Percentiles rank a stretch among this genome's conserved stretches.
Evolutionary conservation across 2,113 vertebrate species (phyloP).

Genomic region (Enhydra lutris): DNA sequence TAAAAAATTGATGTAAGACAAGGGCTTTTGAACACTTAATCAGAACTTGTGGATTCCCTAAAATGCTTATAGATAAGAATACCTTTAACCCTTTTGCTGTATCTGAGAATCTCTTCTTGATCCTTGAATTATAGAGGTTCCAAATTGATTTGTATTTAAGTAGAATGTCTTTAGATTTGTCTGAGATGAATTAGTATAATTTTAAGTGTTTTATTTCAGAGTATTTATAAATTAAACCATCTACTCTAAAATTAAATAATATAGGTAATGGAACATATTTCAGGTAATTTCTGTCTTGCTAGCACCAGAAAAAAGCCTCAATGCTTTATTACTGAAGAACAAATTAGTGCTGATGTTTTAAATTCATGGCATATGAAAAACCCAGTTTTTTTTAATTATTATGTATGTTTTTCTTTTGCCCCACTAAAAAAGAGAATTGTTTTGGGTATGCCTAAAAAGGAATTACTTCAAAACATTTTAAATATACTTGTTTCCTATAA

Average conservation of each 20-base stretch:
- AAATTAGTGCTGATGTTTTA: not conserved
- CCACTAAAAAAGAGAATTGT: slow-evolving; percentile 51
- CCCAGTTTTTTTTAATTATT: slow-evolving; percentile 18
- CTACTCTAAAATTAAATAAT: slow-evolving; percentile 48
- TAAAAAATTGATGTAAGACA: not conserved
- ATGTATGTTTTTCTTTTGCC: slow-evolving; percentile 62
- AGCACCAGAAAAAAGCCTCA: not conserved
- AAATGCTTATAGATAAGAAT: slow-evolving; percentile 2
- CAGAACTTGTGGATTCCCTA: not conserved
- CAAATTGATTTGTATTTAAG: slow-evolving; percentile 45
- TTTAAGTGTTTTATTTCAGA: slow-evolving; percentile 45
- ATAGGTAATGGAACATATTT: not conserved
- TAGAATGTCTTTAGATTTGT: slow-evolving; percentile 50
- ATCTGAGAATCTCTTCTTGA: slow-evolving; percentile 24
- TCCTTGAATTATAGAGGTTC: slow-evolving; percentile 25
- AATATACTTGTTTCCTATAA: slow-evolving; percentile 64
- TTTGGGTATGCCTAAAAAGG: slow-evolving; percentile 57
- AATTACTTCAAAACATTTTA: slow-evolving; percentile 67
- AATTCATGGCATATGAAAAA: not conserved
- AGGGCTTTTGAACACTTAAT: not conserved
- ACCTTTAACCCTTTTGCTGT: slow-evolving; percentile 34
- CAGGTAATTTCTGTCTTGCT: not conserved
- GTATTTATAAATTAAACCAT: slow-evolving; percentile 57
- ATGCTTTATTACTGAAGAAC: not conserved
- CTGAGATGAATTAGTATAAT: slow-evolving; percentile 50